Conservation (phyloP, 2,797 vertebrate species). For the Characodon lateralis region DNA sequence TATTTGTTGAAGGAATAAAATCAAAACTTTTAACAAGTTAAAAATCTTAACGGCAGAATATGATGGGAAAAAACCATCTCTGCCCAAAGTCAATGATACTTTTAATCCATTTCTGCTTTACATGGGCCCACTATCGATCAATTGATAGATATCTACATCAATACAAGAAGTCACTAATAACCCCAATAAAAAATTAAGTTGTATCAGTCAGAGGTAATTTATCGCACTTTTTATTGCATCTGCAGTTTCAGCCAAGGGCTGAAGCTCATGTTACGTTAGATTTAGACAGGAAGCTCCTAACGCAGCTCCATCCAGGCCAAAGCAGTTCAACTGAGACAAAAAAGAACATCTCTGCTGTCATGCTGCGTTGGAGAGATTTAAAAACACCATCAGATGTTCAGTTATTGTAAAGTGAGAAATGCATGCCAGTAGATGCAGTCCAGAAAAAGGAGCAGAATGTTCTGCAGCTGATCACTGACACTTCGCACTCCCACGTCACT, state of each 20-base stretch:
- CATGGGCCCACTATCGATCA: no score
- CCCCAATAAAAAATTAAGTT: not conserved
- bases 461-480: conserved; percentile 10
- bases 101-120: no score
- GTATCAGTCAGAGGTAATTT: not conserved
- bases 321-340: not conserved
- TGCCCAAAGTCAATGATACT: no score
- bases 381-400: not conserved
- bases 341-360: not conserved
- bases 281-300: not conserved
- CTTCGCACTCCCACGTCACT: conserved; percentile 17
- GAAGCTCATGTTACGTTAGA: not conserved
- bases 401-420: not conserved
- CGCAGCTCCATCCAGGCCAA: not conserved
- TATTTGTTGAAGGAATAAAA: no score
- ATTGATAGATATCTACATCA: no score
- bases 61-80: no score
- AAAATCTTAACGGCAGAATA: no score
- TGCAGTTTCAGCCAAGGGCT: not conserved
- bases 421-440: not conserved
- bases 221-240: no score
- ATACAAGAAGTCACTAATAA: not conserved
- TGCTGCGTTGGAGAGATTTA: not conserved
- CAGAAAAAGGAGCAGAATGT: conserved; percentile 8
- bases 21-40: no score